Conservation (phyloP, 2,797 vertebrate species). For the Poecilia gillii region DNA sequence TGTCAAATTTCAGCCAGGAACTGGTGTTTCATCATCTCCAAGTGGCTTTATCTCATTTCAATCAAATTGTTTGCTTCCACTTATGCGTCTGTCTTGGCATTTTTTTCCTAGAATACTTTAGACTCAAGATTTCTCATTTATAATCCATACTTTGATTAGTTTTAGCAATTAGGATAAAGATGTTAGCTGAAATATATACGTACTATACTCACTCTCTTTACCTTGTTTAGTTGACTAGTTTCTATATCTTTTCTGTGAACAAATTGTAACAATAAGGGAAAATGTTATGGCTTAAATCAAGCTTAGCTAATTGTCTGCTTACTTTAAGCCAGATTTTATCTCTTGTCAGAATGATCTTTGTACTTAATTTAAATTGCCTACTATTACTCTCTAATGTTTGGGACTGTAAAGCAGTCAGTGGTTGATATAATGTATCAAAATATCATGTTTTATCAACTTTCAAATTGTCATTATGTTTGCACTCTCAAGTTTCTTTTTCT, state of each 20-base stretch:
- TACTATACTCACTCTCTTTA: background rate
- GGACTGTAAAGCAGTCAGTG: too few relatives aligned
- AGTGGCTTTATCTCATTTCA: background rate
- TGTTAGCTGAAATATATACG: background rate
- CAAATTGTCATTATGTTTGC: too few relatives aligned
- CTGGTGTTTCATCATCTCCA: background rate
- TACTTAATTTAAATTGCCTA: background rate
- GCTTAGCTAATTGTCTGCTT: background rate
- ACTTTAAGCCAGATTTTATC: background rate
- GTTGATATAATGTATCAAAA: too few relatives aligned
- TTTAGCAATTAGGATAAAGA: background rate
- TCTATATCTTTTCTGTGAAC: background rate
- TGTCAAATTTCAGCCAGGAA: background rate
- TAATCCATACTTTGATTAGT: background rate
- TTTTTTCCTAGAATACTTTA: too few relatives aligned
- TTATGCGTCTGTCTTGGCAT: background rate
- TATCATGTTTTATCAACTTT: too few relatives aligned
- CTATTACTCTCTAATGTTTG: too few relatives aligned
- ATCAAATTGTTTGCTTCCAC: background rate
- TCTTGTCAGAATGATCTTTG: background rate
- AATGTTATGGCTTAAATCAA: background rate
- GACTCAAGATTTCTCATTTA: background rate
- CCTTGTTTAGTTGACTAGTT: background rate
- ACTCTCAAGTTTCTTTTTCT: background rate
- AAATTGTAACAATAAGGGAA: background rate